Evolutionary conservation across 2,113 vertebrate species (phyloP), one percentile per base, ranked within the genome.

Genomic region (Calidris pygmaea): DNA sequence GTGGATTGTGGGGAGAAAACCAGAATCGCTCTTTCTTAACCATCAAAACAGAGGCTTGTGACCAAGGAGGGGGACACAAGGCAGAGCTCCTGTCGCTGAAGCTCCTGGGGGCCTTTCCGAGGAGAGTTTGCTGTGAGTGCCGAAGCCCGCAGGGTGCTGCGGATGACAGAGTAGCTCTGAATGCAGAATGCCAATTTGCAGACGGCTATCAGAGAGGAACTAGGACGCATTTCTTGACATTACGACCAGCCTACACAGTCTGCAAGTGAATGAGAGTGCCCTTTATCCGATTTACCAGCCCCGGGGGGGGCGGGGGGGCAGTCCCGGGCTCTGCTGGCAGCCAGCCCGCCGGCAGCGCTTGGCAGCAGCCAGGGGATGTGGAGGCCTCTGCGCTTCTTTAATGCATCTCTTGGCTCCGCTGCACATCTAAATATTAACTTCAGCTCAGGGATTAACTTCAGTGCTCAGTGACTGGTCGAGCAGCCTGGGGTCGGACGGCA

Each of bases 201-300:
- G 91, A 39, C 37, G 4, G 47, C 83, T 75, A 84, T 79, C 86
- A 85, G 72, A 86, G 90, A 76, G 88, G 87, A 95, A 8, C 90
- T 86, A 23, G 95, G 94, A 96, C 8, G 23, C 89, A 10, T 91
- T 92, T 63, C 95, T 94, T 91, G 96, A 94, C 93, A 86, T 95
- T 91, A 66, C 0, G 26, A 87, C 81, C 95, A 89, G 91, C 89
- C 92, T 60, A 97, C 95, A 56, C 92, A 75, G 93, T 95, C 92
- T 96, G 95, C 90, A 97, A 90, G 74, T 62, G 90, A 92, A 95
- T 93, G 94, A 96, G 95, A 24, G 41, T 89, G 89, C 92, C 93
- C 95, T 97, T 95, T 96, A 80, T 68, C 3, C 0, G 16, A 34
- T 37, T 52, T 26, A 18, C 34, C 55, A 62, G 26, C 8, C 2